Evolutionary conservation across 2,113 vertebrate species (phyloP), one percentile per base, ranked within the genome.

Genomic region (Gorilla gorilla): DNA sequence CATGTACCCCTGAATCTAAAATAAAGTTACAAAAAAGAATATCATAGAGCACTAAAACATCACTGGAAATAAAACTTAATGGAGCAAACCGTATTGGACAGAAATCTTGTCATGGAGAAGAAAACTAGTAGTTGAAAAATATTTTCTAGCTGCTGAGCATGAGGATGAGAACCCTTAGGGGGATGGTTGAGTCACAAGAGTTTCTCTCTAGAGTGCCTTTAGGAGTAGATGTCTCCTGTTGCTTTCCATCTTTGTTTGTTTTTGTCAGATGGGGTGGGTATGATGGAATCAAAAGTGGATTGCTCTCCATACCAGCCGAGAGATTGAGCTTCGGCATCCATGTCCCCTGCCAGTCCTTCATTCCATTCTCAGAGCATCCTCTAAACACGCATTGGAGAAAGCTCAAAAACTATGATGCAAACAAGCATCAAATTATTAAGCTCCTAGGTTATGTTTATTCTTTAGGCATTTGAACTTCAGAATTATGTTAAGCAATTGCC

Each of bases 401-500:
- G 95, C 17, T 78, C 35, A 66, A 66, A 84, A 89, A 14, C 30
- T 89, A 13, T 50, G 22, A 84, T 66, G 96, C 22, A 89, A 43
- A 85, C 3, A 78, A 79, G 40, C 2, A 90, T 8, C 66, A 84
- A 25, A 3, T 64, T 8, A 66, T 50, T 32, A 64, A 79, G 9
- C 0, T 70, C 5, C 25, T 87, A 45, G 25, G 2, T 61, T n/a
- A 89, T 75, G n/a, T 72, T 84, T 6, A 45, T 50, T 80, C 30
- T 83, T 75, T 57, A 86, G 25, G 43, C 8, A 61, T 5, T 17
- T 84, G 30, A 72, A 66, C 27, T 89, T 91, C 25, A 82, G 14
- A 86, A 90, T 52, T 38, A 20, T 12, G 9, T 81, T 1, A 52
- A 43, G 52, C 14, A 22, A 48, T 17, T 52, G n/a, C 32, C 3